Evolutionary conservation across 2,888 invertebrate species (phyloP), one percentile per base, ranked within the genome.

Genomic region (Latrodectus elegans): DNA sequence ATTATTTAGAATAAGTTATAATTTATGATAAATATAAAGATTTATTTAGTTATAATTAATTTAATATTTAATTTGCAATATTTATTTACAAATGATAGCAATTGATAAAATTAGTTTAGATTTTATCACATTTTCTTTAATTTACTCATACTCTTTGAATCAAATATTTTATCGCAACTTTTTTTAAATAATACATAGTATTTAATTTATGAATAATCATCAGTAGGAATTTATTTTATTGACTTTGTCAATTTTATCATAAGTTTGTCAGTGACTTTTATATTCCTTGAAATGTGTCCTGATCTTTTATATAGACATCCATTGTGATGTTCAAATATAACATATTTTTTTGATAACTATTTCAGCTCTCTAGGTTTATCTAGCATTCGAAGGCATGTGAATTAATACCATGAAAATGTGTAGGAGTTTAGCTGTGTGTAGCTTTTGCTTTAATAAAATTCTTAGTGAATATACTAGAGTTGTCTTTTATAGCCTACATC

Each of bases 381-480:
- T 64, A 38, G 53, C 68, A 72, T 73, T 60, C 38, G 71, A 38
- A 70, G 67, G 76, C 64, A 52, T 60, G 70, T 60, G 53, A 55
- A 77, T 72, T 78, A 84, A 71, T 76, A 76, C 86, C 38, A 10
- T 49, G n/a, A 70, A 76, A 86, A 81, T 87, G 72, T 81, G 76
- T 87, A 87, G 86, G 86, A 77, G 71, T 83, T 26, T 73, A 80
- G 76, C 71, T 81, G 51, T 87, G 76, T 87, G 75, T 73, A 78
- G 77, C 84, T 77, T 60, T 84, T 86, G 86, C 74, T 86, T 80
- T 51, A 72, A 75, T 86, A 38, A 76, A 77, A 77, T 81, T 81
- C 77, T 81, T 65, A 87, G 86, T 87, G 86, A 87, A 87, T 86
- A 87, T 87, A 87, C 86, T 81, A 15, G 64, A 87, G 86, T 87